Percentiles rank a stretch among this genome's conserved stretches.
These are phyloP conservation scores for Xestia rhomboidea DNA, from an alignment of 2,888 invertebrate species.

Conservation along the genomic window DNA sequence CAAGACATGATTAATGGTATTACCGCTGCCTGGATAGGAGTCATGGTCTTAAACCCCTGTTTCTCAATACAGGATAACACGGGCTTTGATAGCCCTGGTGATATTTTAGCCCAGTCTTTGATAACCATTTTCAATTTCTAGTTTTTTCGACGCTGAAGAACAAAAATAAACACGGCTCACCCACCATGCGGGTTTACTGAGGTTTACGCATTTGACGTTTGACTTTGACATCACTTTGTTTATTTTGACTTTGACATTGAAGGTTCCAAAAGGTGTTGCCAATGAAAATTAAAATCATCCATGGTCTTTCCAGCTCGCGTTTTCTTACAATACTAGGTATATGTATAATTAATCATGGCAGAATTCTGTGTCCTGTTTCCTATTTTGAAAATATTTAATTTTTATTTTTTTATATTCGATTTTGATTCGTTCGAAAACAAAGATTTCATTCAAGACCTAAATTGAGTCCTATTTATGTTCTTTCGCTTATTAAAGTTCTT, in stretches of 20 bases:
- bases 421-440: conserved; percentile 32
- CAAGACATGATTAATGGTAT: conserved; percentile 96
- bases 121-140: conserved; percentile 79
- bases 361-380: background rate
- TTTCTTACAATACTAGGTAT: background rate
- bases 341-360: background rate
- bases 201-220: no score
- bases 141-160: background rate
- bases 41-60: conserved; percentile 90
- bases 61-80: conserved; percentile 88
- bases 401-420: background rate
- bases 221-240: conserved; percentile 44
- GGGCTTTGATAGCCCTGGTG: conserved; percentile 86
- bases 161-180: conserved; percentile 24
- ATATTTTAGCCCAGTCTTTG: conserved; percentile 85
- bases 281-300: background rate
- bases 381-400: background rate
- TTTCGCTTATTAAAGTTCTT: no score
- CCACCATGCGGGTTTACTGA: conserved; percentile 71
- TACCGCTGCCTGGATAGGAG: conserved; percentile 94
- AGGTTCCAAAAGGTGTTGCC: background rate
- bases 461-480: background rate
- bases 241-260: conserved; percentile 48
- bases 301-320: background rate
- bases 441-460: background rate